Evolutionary conservation across 1,140 invertebrate genomes (phyloP).

Genomic region (Aphelinus certus): DNA sequence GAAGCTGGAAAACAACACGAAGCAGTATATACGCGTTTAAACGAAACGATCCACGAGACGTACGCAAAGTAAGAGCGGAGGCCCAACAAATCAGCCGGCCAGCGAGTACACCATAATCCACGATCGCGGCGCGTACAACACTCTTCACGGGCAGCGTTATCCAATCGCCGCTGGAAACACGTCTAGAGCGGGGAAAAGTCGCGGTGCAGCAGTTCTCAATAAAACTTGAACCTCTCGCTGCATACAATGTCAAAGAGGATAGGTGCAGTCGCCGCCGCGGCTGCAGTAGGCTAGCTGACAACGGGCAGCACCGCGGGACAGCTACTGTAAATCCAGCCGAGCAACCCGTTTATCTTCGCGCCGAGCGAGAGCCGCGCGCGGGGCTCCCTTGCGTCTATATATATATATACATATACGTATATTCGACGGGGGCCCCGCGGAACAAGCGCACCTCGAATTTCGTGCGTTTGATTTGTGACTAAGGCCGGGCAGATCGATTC

Average conservation of each 20-base stretch:
- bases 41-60: too few relatives aligned
- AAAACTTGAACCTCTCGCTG: not conserved
- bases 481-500: conserved; percentile 7
- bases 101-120: too few relatives aligned
- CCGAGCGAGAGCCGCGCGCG: not conserved
- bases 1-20: too few relatives aligned
- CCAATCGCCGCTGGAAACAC: too few relatives aligned
- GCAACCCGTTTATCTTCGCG: conserved; percentile 23
- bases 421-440: not conserved
- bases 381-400: not conserved
- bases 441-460: not conserved
- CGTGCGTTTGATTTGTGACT: conserved; percentile 26
- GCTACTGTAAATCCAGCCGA: conserved; percentile 25
- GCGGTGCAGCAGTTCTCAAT: not conserved
- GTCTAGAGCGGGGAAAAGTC: too few relatives aligned
- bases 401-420: too few relatives aligned
- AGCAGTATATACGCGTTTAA: too few relatives aligned
- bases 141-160: too few relatives aligned
- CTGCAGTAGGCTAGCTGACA: not conserved
- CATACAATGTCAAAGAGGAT: not conserved
- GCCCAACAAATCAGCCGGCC: too few relatives aligned
- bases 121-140: too few relatives aligned
- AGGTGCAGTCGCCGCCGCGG: too few relatives aligned
- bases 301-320: not conserved
- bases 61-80: too few relatives aligned